Conservation (phyloP, 2,797 vertebrate species). For the Ceyx erithaca region DNA sequence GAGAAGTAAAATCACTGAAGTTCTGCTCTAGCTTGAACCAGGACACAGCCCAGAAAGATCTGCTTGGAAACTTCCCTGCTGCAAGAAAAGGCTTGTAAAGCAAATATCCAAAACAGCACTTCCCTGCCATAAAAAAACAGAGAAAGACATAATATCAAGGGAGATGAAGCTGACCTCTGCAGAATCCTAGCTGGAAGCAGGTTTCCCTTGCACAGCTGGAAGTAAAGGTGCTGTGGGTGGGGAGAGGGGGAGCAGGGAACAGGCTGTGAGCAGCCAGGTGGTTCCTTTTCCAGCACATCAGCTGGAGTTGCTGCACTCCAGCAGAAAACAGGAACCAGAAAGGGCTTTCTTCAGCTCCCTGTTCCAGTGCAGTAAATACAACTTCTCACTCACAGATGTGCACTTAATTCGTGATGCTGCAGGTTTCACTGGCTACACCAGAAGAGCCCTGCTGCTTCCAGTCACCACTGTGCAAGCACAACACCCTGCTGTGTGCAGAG, state of each 20-base stretch:
- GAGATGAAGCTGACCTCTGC: neutral
- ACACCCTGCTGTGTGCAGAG: neutral
- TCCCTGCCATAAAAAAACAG: accelerated
- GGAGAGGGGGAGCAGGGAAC: neutral
- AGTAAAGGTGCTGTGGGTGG: neutral
- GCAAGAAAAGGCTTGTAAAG: neutral
- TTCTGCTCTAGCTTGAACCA: neutral
- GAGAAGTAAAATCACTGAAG: neutral
- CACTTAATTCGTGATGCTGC: neutral
- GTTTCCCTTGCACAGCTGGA: neutral
- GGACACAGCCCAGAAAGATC: neutral
- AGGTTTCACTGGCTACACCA: neutral
- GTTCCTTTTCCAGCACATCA: neutral
- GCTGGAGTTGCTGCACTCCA: neutral
- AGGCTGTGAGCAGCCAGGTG: neutral
- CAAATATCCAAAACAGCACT: neutral
- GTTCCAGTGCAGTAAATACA: neutral
- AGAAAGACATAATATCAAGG: neutral
- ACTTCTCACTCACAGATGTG: neutral
- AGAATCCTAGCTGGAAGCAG: neutral
- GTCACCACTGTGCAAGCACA: neutral
- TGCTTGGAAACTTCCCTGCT: neutral
- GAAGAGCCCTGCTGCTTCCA: neutral
- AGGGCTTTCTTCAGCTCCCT: neutral
- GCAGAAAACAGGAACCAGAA: neutral